phyloP scores from a whole-genome alignment of 2,113 vertebrate genomes.

The Hymenochirus boettgeri region DNA sequence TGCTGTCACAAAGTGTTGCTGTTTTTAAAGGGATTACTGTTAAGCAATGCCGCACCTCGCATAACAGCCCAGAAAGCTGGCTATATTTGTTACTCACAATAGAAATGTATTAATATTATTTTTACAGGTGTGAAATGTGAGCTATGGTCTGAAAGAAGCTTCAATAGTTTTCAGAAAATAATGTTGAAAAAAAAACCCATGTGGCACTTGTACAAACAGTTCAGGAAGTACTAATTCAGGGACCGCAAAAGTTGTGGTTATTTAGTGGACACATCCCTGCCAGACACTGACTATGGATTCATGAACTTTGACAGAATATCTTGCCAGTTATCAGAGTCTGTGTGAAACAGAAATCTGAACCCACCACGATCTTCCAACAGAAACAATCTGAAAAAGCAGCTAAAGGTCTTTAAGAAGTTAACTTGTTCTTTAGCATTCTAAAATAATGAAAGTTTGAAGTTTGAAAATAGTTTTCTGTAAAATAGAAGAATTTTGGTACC shows the following conservation, averaged over 20 bases:
- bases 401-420: constrained; percentile 45
- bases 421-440: constrained; percentile 54
- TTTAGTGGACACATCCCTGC: constrained; percentile 79
- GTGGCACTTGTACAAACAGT: constrained; percentile 83
- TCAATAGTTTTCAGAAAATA: constrained; percentile 85
- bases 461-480: constrained; percentile 55
- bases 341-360: constrained; percentile 58
- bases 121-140: constrained; percentile 69
- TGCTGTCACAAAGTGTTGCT: too few species aligned
- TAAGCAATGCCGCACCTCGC: too few species aligned
- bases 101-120: too few species aligned
- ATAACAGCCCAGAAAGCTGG: too few species aligned
- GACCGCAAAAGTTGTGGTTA: constrained; percentile 72
- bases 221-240: constrained; percentile 63
- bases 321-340: constrained; percentile 60
- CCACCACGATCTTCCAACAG: constrained; percentile 42
- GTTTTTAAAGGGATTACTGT: too few species aligned
- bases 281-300: constrained; percentile 85
- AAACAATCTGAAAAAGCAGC: constrained; percentile 57
- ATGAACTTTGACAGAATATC: constrained; percentile 77
- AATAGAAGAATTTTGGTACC: constrained; percentile 57
- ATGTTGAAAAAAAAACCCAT: constrained; percentile 82
- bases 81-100: too few species aligned
- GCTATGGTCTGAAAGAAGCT: constrained; percentile 89
- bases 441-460: constrained; percentile 47